Base-by-base conservation (phyloP, 2,888 invertebrate genomes). In the Mellilla xanthometata region DNA sequence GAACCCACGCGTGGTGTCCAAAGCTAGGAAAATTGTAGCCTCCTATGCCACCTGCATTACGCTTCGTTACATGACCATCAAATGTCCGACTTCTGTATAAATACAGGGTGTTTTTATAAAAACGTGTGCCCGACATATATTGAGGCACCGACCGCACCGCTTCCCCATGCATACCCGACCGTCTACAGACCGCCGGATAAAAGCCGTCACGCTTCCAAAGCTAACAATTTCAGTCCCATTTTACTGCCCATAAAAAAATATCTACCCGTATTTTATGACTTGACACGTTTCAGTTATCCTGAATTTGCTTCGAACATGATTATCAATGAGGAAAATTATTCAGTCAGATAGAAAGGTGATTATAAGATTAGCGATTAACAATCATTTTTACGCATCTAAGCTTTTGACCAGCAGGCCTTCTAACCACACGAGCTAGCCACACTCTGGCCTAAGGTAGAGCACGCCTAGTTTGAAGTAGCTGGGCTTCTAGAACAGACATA, bases 221-320 rank as follows among this genome's bases (percentile, higher is more conserved):
- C 65, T 66, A 70, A 75, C 72, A 68, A 71, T 69, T 68, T 64
- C 62, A 68, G 66, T 66, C 68, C 59, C 63, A 61, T 72, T 78
- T 79, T 77, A 79, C 73, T 67, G 72, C 56, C 66, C 68, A 69
- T 81, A 76, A 81, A 81, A 19, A 71, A 76, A 77, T 71, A 72
- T 70, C 63, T 60, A 59, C 61, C 62, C 65, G 68, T 70, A 70
- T 77, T 79, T 77, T 76, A 73, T 68, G 64, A 57, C 56, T 55
- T 56, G 55, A 56, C 48, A 62, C 62, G 59, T 72, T 66, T 65
- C 60, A 60, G 55, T 54, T 59, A 60, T 68, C 73, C 64, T 65
- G 61, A 67, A 70, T 60, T 24, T 62, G 55, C 55, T 52, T 43
- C 50, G 35, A 46, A 45, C 44, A 41, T 13, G 32, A 38, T 44